Conservation (phyloP, 2,888 invertebrate species). For the Caenorhabditis panamensis region DNA sequence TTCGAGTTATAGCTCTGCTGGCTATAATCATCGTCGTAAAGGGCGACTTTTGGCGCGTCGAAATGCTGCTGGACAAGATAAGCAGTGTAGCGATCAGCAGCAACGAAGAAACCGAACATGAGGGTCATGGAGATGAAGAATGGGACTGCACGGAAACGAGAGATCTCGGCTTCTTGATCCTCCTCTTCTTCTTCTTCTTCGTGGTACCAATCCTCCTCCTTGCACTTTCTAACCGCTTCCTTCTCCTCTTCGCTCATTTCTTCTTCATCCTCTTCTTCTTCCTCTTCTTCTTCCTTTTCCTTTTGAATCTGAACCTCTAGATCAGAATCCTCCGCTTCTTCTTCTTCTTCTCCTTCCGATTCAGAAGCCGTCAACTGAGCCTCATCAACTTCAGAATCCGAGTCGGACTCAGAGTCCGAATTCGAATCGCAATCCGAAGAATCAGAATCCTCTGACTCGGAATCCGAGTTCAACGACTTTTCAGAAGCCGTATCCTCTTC, state of each 20-base stretch:
- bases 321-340: slow-evolving; percentile 8
- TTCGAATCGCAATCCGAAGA: slow-evolving; percentile 23
- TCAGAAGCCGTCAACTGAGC: neutral
- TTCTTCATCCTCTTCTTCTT: neutral
- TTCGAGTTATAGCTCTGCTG: slow-evolving; percentile 34
- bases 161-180: slow-evolving; percentile 4
- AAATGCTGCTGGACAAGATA: slow-evolving; percentile 4
- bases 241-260: slow-evolving; percentile 24
- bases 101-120: slow-evolving; percentile 20
- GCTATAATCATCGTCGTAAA: slow-evolving; percentile 22
- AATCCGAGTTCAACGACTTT: slow-evolving; percentile 34
- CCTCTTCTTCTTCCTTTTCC: neutral
- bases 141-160: neutral
- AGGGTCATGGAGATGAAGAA: slow-evolving; percentile 14
- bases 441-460: too few species aligned
- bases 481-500: slow-evolving; percentile 49
- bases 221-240: slow-evolving; percentile 19
- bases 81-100: slow-evolving; percentile 29
- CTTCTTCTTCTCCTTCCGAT: neutral
- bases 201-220: slow-evolving; percentile 36
- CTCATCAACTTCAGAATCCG: slow-evolving; percentile 12
- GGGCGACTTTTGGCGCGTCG: neutral
- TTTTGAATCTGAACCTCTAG: slow-evolving; percentile 1
- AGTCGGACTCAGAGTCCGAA: slow-evolving; percentile 25
- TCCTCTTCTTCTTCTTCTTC: slow-evolving; percentile 11